Percentiles rank a stretch among this genome's conserved stretches.
These are phyloP conservation scores for Zygogramma bicolorata DNA, from an alignment of 2,888 invertebrate genomes.

Conservation along the genomic window DNA sequence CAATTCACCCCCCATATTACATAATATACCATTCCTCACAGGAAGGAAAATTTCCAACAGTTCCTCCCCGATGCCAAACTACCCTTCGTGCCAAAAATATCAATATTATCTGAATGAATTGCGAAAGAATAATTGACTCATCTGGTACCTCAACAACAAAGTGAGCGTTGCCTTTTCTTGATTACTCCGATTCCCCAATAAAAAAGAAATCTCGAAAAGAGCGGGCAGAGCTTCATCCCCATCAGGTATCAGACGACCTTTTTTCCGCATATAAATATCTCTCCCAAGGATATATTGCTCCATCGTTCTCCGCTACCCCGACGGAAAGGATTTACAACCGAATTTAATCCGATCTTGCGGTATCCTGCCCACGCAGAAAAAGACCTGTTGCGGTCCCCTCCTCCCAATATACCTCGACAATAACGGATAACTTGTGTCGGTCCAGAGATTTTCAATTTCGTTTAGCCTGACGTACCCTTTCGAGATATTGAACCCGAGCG, in stretches of 20 bases:
- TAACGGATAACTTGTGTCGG: background rate
- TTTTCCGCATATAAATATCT: constrained; percentile 4
- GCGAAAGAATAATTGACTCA: too few relatives aligned
- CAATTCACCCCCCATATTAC: too few relatives aligned
- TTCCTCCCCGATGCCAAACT: too few relatives aligned
- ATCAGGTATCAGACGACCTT: background rate
- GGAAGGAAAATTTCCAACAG: too few relatives aligned
- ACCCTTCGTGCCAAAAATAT: too few relatives aligned
- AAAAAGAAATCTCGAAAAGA: background rate
- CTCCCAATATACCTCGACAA: background rate
- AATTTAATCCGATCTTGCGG: constrained; percentile 11
- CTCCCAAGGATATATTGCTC: background rate
- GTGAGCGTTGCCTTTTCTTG: too few relatives aligned
- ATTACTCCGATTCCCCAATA: too few relatives aligned
- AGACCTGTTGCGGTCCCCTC: constrained; percentile 19
- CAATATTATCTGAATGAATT: too few relatives aligned
- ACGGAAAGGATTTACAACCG: constrained; percentile 11
- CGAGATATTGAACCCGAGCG: background rate
- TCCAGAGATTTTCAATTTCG: background rate
- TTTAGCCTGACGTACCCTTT: background rate
- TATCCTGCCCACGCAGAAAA: background rate
- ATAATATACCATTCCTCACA: too few relatives aligned
- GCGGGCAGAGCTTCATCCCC: background rate
- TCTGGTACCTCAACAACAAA: too few relatives aligned
- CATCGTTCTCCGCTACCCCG: constrained; percentile 6